Evolutionary conservation across 2,113 vertebrate species (phyloP), one percentile per base, ranked within the genome.

Genomic region (Hystrix brachyura): DNA sequence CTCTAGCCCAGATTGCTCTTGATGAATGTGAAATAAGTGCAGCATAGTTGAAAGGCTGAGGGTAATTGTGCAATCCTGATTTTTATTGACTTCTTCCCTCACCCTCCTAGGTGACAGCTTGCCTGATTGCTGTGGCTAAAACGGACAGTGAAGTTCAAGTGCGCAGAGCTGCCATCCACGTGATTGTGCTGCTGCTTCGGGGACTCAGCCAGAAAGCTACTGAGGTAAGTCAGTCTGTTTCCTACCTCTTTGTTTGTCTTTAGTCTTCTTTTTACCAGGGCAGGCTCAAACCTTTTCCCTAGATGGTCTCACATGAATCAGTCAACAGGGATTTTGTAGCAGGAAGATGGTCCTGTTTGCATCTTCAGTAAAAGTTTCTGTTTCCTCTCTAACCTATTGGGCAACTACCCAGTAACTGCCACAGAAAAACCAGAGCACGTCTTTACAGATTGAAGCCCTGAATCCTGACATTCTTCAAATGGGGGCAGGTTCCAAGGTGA

Each of bases 121-220:
- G 99, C 85, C 86, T 99, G 96, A 99, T 98, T 0, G 98, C 99
- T 3, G 74, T 99, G 71, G 99, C 99, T 83, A 99, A 98, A 97
- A 99, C 98, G 0, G 99, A 99, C 97, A 98, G 79, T 5, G 98
- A 99, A 93, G 98, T 98, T 0, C 99, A 99, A 87, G 99, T 99
- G 86, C 99, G 99, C 84, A 98, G 99, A 98, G 99, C 99, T 0
- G 99, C 99, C 0, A 97, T 99, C 87, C 99, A 99, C 0, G 99
- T 99, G 81, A 98, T 99, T 88, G 98, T 99, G 79, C 27, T 99
- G 94, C 98, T 99, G 97, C 98, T 99, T 9, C 98, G 99, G 83
- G 99, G 99, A 69, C 99, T 99, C 94, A 98, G 99, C 21, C 98
- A 99, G 82, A 99, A 98, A 97, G 98, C 99, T 72, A 99, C 99